Conservation (phyloP, 2,113 vertebrate genomes). For the Coreoperca whiteheadi region DNA sequence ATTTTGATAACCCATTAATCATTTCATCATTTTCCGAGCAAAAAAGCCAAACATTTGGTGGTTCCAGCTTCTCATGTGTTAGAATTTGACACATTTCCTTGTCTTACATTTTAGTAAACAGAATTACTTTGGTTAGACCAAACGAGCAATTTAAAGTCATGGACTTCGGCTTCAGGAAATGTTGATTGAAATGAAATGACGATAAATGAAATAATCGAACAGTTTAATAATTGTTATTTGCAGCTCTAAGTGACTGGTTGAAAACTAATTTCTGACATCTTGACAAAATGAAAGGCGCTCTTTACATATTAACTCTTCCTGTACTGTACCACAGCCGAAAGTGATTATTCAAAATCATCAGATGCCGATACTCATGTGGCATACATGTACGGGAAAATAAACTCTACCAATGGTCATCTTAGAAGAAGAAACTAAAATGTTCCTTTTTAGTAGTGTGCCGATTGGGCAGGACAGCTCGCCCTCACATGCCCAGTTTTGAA, state of each 20-base stretch:
- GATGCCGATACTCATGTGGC: neutral
- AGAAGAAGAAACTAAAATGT: too few species aligned
- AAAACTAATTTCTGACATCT: neutral
- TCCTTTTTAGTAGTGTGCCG: neutral
- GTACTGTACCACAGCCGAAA: neutral
- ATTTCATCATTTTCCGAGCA: neutral
- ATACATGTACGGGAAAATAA: neutral
- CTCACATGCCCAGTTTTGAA: slow-evolving; percentile 30
- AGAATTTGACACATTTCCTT: neutral
- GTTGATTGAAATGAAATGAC: too few species aligned
- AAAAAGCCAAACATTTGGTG: neutral
- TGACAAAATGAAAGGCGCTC: too few species aligned
- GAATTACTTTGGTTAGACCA: neutral
- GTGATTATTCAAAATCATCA: neutral
- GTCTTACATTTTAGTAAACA: neutral
- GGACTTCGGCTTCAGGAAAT: too few species aligned
- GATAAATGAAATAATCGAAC: too few species aligned
- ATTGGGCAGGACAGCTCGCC: slow-evolving; percentile 2
- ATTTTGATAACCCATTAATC: neutral
- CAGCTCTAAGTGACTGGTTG: neutral
- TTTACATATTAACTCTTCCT: neutral
- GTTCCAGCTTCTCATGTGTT: neutral
- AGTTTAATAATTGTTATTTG: too few species aligned
- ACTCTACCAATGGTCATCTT: neutral
- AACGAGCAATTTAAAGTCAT: too few species aligned